Base-by-base conservation (phyloP, 2,888 invertebrate genomes). In the Alloscopus bannaensis region DNA sequence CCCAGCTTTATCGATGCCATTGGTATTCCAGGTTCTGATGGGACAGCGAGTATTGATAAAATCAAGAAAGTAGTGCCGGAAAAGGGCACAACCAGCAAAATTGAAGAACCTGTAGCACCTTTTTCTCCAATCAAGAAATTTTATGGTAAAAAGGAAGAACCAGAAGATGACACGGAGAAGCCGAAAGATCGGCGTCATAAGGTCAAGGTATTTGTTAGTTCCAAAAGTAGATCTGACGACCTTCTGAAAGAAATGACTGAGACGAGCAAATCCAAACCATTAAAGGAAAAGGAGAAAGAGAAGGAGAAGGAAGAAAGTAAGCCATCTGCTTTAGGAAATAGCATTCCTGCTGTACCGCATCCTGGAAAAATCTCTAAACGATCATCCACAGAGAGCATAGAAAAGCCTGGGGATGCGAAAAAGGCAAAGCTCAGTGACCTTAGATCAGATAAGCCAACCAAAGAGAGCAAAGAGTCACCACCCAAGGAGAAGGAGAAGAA, bases 401-500 rank as follows among this genome's bases (percentile, higher is more conserved):
- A 79, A 68, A 82, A 82, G 75, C 73, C 81, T 4, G 81, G 82
- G 4, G 83, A 84, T 28, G 26, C 68, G 3, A 85, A 85, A 55
- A 85, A 85, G 40, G 55, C 77, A n/a, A 84, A 83, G 42, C 59
- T 84, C 8, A 59, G 60, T 13, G 81, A 71, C 18, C 29, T 28
- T 11, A 71, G 62, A 36, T 20, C 72, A 0, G 80, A 79, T 20
- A 64, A 72, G 24, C 59, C 55, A 59, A n/a, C 52, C 13, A 78
- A 77, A 13, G 80, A 28, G 80, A 72, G 83, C 87, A 80, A 71
- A 47, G 45, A 60, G 28, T 31, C 47, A 18, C 16, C 83, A 11
- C 57, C 88, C 87, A 83, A 88, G 88, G 36, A 87, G 87, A 86
- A 66, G 72, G 55, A 85, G 82, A 81, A 76, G 88, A 86, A 86